A percentile compares a stretch with the other conserved stretches of the same genome.
Conservation (phyloP, 2,113 vertebrate genomes). For the Ovibos moschatus region DNA sequence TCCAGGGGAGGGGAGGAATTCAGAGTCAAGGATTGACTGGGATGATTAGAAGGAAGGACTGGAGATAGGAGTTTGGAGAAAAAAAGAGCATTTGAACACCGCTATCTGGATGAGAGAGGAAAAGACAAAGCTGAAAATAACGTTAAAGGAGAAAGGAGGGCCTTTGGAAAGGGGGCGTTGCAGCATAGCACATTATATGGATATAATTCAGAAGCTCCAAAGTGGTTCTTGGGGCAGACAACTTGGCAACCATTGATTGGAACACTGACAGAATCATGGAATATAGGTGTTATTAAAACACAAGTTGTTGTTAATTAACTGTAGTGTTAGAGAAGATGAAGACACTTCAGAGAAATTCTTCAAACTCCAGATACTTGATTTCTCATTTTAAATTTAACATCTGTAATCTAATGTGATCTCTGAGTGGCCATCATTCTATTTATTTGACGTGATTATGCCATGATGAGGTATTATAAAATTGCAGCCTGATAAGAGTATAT, state of each 20-base stretch:
- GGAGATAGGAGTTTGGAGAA: background rate
- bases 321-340: constrained; percentile 35
- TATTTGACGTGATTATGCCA: constrained; percentile 55
- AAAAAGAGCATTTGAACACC: background rate
- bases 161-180: background rate
- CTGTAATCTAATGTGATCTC: constrained; percentile 54
- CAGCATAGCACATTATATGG: background rate
- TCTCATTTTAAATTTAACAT: constrained; percentile 55
- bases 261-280: constrained; percentile 45
- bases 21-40: background rate
- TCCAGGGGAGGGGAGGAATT: background rate
- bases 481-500: constrained; percentile 39
- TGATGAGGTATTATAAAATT: constrained; percentile 49
- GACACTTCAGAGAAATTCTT: constrained; percentile 39
- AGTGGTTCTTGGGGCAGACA: background rate
- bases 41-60: background rate
- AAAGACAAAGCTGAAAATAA: constrained; percentile 20
- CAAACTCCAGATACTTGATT: constrained; percentile 47
- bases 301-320: constrained; percentile 48
- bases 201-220: constrained; percentile 20
- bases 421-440: constrained; percentile 39
- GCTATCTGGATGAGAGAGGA: background rate
- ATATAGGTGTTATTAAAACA: constrained; percentile 50
- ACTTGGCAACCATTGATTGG: constrained; percentile 46
- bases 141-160: background rate